These are phyloP conservation scores for Zeus faber DNA, from an alignment of 2,113 vertebrate genomes.

Conservation along the genomic window DNA sequence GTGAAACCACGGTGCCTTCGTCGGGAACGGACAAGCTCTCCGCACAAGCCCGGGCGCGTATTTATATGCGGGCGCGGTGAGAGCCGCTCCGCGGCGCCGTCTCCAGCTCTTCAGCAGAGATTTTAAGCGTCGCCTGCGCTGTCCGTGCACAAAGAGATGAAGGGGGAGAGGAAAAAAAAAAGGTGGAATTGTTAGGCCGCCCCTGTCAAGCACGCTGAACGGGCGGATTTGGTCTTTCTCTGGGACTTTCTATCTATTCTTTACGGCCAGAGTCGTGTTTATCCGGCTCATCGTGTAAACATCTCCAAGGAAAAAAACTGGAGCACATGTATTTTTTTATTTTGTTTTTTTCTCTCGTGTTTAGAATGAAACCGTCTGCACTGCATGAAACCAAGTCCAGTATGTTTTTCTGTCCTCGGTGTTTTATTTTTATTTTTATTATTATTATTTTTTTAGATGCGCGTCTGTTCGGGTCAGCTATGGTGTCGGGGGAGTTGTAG, in stretches of 20 bases:
- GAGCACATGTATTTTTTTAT: too few species aligned
- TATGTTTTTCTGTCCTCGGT: slow-evolving; percentile 31
- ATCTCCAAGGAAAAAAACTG: slow-evolving; percentile 31
- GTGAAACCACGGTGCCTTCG: slow-evolving; percentile 51
- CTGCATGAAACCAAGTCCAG: slow-evolving; percentile 37
- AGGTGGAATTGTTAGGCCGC: slow-evolving; percentile 5
- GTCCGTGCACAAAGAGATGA: slow-evolving; percentile 6
- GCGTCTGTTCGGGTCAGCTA: too few species aligned
- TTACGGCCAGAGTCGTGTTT: slow-evolving; percentile 16
- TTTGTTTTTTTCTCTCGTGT: too few species aligned
- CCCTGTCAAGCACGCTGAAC: not conserved
- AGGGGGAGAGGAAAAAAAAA: not conserved
- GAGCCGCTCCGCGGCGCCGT: not conserved
- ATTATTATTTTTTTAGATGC: too few species aligned
- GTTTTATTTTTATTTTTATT: too few species aligned
- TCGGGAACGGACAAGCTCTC: slow-evolving; percentile 25
- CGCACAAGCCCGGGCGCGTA: slow-evolving; percentile 6
- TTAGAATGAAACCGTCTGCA: slow-evolving; percentile 18
- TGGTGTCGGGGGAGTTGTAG: too few species aligned
- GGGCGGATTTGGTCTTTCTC: slow-evolving; percentile 28
- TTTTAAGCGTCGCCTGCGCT: not conserved
- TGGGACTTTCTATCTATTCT: slow-evolving; percentile 28
- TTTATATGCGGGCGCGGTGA: slow-evolving; percentile 3
- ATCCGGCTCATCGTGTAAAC: slow-evolving; percentile 21
- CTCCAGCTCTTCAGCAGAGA: slow-evolving; percentile 12